Evolutionary conservation across 1,140 invertebrate genomes (phyloP).

Genomic region (Bactericera cockerelli): DNA sequence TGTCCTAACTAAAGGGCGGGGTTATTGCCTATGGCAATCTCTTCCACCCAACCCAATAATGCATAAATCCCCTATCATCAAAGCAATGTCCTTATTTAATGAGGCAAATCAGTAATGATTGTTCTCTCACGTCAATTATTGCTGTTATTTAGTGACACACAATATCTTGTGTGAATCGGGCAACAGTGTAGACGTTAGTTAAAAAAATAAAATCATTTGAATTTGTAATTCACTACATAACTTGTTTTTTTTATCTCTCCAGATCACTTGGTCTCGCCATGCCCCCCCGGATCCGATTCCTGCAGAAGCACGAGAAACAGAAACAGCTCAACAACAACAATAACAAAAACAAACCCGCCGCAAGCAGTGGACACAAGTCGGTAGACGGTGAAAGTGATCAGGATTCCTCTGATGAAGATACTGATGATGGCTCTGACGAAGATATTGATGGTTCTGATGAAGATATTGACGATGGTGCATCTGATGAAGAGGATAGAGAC

Average conservation of each 20-base stretch:
- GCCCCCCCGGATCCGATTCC: slow-evolving; percentile 71
- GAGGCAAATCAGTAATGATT: too few relatives aligned
- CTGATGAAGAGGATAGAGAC: not conserved
- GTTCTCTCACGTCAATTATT: too few relatives aligned
- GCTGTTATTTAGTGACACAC: too few relatives aligned
- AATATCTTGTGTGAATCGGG: too few relatives aligned
- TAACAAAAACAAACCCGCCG: slow-evolving; percentile 27
- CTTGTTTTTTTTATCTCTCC: slow-evolving; percentile 19
- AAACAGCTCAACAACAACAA: slow-evolving; percentile 21
- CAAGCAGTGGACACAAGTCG: not conserved
- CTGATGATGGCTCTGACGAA: not conserved
- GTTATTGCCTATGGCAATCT: too few relatives aligned
- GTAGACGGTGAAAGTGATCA: slow-evolving; percentile 9
- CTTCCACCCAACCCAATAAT: too few relatives aligned
- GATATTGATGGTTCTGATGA: slow-evolving; percentile 1
- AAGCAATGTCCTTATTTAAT: too few relatives aligned
- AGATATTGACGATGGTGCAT: slow-evolving; percentile 11
- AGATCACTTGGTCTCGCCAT: slow-evolving; percentile 71
- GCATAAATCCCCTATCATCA: too few relatives aligned
- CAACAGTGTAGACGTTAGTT: too few relatives aligned
- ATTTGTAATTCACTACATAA: too few relatives aligned
- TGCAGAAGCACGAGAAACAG: slow-evolving; percentile 44
- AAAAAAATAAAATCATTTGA: slow-evolving; percentile 7
- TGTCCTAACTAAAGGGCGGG: too few relatives aligned
- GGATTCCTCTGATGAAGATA: slow-evolving; percentile 16